Conservation (phyloP, 2,797 vertebrate species). For the Sebastes itinus region DNA sequence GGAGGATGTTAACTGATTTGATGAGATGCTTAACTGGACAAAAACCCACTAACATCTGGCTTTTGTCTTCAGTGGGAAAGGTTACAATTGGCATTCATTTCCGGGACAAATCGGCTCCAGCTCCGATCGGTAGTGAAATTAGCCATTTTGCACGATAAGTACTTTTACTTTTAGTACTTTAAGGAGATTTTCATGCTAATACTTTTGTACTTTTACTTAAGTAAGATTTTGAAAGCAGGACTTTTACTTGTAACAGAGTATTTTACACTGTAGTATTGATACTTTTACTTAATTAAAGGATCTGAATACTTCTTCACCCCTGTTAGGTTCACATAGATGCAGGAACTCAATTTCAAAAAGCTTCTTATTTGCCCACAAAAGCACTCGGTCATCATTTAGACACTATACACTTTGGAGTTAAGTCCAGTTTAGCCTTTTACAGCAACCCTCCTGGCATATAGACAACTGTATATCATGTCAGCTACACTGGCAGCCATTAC, state of each 20-base stretch:
- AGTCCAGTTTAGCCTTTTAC: constrained; percentile 28
- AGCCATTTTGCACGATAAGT: no score
- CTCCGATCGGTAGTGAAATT: no score
- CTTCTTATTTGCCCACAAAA: neutral
- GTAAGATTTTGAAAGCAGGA: no score
- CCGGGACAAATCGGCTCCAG: neutral
- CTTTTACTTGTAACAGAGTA: neutral
- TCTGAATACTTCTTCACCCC: no score
- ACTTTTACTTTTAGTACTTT: neutral
- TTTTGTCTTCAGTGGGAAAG: neutral
- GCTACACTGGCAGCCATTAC: constrained; percentile 44
- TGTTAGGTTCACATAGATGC: neutral
- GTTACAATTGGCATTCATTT: neutral
- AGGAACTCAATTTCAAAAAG: constrained; percentile 1
- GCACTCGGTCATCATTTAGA: constrained; percentile 17
- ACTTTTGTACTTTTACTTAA: no score
- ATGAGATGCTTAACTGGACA: constrained; percentile 3
- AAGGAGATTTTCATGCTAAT: no score
- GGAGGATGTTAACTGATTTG: neutral
- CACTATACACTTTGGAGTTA: constrained; percentile 1
- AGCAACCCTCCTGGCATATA: constrained; percentile 16
- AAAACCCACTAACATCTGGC: neutral
- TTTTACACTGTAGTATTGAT: neutral
- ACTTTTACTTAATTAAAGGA: no score
- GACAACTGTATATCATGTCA: constrained; percentile 55